Percentiles rank a stretch among this genome's conserved stretches.
Evolutionary conservation across 2,888 invertebrate species (phyloP).

Genomic region (Callyntrura guangdongensis): DNA sequence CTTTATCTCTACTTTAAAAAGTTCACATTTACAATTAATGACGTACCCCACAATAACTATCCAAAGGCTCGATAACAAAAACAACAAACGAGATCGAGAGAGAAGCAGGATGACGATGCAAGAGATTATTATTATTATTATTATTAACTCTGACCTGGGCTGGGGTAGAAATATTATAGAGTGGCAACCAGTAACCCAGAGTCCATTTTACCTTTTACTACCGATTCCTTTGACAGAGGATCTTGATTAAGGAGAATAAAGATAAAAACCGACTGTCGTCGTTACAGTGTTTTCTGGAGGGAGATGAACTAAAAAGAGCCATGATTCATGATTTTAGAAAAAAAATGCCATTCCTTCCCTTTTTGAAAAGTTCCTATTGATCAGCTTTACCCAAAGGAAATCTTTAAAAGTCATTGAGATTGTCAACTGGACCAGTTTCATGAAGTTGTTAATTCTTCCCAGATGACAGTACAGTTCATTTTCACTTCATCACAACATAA

Average conservation of each 20-base stretch:
- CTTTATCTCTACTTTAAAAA: slow-evolving; percentile 45
- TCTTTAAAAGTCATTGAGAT: slow-evolving; percentile 18
- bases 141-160: background rate
- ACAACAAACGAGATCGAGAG: background rate
- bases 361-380: slow-evolving; percentile 50
- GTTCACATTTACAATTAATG: slow-evolving; percentile 18
- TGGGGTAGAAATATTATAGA: background rate
- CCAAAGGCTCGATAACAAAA: slow-evolving; percentile 22
- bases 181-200: background rate
- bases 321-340: slow-evolving; percentile 9
- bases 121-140: background rate
- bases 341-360: slow-evolving; percentile 59
- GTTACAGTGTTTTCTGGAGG: no score
- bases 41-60: background rate
- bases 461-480: slow-evolving; percentile 59
- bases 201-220: background rate
- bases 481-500: slow-evolving; percentile 23
- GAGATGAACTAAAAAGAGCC: background rate
- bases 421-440: slow-evolving; percentile 69
- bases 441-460: slow-evolving; percentile 59
- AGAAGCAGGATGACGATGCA: slow-evolving; percentile 38
- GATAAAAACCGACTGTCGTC: no score
- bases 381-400: slow-evolving; percentile 7
- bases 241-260: no score
- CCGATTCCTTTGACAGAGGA: no score